A percentile compares a stretch with the other conserved stretches of the same genome.
Evolutionary conservation across 2,888 invertebrate species (phyloP).

Genomic region (Hylaea fasciaria): DNA sequence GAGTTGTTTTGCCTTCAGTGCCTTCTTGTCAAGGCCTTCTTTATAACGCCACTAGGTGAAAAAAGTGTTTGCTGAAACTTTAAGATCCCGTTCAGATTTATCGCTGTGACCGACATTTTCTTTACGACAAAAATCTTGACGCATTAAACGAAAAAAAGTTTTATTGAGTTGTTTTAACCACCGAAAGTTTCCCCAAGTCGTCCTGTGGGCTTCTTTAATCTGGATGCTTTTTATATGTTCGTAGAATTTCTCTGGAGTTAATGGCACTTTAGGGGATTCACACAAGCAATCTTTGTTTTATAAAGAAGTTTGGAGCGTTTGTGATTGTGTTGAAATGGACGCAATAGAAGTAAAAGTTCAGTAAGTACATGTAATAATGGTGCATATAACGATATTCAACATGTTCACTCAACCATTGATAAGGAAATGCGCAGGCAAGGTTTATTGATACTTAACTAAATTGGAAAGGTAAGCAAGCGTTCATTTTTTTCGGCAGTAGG

Average conservation of each 20-base stretch:
- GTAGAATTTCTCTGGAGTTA: conserved; percentile 1
- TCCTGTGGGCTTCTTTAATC: conserved; percentile 12
- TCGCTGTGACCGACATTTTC: not conserved
- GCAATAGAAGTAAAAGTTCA: too few species aligned
- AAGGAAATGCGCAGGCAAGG: too few species aligned
- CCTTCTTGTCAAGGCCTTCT: too few species aligned
- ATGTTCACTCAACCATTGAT: too few species aligned
- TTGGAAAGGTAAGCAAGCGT: too few species aligned
- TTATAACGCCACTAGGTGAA: too few species aligned
- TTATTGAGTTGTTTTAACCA: conserved; percentile 6
- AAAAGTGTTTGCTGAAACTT: not conserved
- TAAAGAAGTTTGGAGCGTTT: not conserved
- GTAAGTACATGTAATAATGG: too few species aligned
- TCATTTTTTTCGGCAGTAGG: too few species aligned
- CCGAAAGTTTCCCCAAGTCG: conserved; percentile 10
- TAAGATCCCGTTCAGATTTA: not conserved
- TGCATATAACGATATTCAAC: too few species aligned
- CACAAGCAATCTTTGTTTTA: not conserved
- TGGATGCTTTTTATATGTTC: conserved; percentile 7
- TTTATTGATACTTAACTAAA: too few species aligned
- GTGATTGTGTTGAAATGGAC: not conserved
- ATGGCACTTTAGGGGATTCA: not conserved
- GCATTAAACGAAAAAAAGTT: conserved; percentile 6
- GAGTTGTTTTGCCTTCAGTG: too few species aligned
- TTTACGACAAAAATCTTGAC: conserved; percentile 4